Evolutionary conservation across 2,113 vertebrate species (phyloP).

Genomic region (Polypterus bichir): DNA sequence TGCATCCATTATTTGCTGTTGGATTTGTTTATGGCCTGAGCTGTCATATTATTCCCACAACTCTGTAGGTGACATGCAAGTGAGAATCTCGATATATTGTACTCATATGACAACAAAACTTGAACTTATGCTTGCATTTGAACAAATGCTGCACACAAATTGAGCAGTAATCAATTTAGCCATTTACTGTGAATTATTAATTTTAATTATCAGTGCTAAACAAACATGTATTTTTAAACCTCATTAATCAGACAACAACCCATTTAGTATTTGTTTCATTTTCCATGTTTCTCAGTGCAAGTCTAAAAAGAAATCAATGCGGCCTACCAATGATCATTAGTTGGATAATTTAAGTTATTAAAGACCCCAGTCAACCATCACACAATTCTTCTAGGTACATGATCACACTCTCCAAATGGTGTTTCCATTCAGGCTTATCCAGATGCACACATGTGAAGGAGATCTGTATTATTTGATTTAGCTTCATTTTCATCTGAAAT

Average conservation of each 20-base stretch:
- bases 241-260: conserved; percentile 6
- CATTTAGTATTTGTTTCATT: background rate
- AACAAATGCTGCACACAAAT: too few species aligned
- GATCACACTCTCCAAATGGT: conserved; percentile 15
- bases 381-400: conserved; percentile 18
- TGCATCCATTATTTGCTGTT: too few species aligned
- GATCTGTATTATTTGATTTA: background rate
- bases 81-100: too few species aligned
- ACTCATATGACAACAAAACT: too few species aligned
- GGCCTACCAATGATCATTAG: conserved; percentile 21
- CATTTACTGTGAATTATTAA: conserved; percentile 11
- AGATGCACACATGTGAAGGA: conserved; percentile 3
- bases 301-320: too few species aligned
- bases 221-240: conserved; percentile 18
- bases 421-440: conserved; percentile 16
- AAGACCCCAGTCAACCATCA: conserved; percentile 21
- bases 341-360: conserved; percentile 19
- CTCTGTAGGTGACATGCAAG: too few species aligned
- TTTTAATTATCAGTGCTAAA: conserved; percentile 28
- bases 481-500: too few species aligned
- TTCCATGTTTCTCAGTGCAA: too few species aligned
- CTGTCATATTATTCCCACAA: too few species aligned
- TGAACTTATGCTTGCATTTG: too few species aligned
- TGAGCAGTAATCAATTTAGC: too few species aligned
- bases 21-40: too few species aligned